Conservation (phyloP, 2,113 vertebrate genomes). For the Tupaia tana region DNA sequence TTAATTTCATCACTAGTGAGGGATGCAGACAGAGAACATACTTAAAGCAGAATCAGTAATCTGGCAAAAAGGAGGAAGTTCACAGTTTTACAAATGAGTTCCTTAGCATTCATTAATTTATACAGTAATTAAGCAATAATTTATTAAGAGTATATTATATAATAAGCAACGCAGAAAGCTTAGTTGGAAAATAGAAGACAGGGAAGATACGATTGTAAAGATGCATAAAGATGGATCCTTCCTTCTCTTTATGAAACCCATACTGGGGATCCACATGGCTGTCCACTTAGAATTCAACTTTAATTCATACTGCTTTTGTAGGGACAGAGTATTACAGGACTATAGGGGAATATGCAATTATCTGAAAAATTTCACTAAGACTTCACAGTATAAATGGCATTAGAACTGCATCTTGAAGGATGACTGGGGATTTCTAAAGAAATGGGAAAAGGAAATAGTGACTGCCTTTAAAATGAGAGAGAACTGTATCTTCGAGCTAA, state of each 20-base stretch:
- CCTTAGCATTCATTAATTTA: constrained; percentile 61
- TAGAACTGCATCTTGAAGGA: background rate
- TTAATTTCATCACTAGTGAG: background rate
- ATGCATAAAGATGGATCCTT: background rate
- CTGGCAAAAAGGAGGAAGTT: constrained; percentile 59
- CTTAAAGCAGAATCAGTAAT: constrained; percentile 56
- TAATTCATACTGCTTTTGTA: background rate
- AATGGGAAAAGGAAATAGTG: background rate
- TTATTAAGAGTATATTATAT: constrained; percentile 47
- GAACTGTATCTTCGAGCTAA: background rate
- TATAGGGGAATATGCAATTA: background rate
- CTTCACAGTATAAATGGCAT: background rate
- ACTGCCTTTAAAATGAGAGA: background rate
- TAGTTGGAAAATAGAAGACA: background rate
- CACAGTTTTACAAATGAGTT: constrained; percentile 61
- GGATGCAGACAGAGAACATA: constrained; percentile 25
- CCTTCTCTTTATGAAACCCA: background rate
- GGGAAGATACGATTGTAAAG: background rate
- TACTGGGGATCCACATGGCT: background rate
- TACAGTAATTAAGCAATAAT: constrained; percentile 55
- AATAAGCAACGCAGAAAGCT: constrained; percentile 2
- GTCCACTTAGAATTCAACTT: background rate
- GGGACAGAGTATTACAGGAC: background rate
- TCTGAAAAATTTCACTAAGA: background rate
- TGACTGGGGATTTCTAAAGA: background rate